These are phyloP conservation scores for Dermatemys mawii DNA, from an alignment of 2,113 vertebrate species.

Conservation along the genomic window DNA sequence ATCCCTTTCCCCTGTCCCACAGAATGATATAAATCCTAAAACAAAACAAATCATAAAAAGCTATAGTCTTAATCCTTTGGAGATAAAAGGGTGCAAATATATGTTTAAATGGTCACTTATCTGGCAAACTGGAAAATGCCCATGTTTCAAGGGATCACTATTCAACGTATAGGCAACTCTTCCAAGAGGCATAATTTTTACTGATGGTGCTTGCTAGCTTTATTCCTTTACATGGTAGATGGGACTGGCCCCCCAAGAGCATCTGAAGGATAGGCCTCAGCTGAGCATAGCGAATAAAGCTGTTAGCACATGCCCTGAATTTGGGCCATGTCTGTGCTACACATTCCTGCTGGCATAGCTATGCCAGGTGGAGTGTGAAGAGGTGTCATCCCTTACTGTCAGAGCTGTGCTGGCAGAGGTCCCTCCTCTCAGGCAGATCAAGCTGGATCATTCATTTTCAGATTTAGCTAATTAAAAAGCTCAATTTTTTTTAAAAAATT, in stretches of 20 bases:
- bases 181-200: not conserved
- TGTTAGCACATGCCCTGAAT: not conserved
- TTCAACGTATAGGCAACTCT: not conserved
- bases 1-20: not conserved
- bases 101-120: not conserved
- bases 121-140: not conserved
- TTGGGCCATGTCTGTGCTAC: not conserved
- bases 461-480: constrained; percentile 35
- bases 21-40: not conserved
- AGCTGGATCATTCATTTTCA: constrained; percentile 30
- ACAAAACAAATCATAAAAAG: not conserved
- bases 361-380: not conserved
- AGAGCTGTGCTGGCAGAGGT: not conserved
- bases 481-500: not conserved
- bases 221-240: not conserved
- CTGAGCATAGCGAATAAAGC: not conserved
- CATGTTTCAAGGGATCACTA: not conserved
- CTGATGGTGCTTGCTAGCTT: not conserved
- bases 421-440: not conserved
- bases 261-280: not conserved
- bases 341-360: not conserved
- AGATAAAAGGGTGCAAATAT: too few species aligned
- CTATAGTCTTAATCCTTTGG: not conserved
- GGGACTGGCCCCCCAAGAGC: not conserved
- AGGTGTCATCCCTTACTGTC: not conserved